These are phyloP conservation scores for Mystacides longicornis DNA, from an alignment of 2,888 invertebrate genomes.

Conservation along the genomic window DNA sequence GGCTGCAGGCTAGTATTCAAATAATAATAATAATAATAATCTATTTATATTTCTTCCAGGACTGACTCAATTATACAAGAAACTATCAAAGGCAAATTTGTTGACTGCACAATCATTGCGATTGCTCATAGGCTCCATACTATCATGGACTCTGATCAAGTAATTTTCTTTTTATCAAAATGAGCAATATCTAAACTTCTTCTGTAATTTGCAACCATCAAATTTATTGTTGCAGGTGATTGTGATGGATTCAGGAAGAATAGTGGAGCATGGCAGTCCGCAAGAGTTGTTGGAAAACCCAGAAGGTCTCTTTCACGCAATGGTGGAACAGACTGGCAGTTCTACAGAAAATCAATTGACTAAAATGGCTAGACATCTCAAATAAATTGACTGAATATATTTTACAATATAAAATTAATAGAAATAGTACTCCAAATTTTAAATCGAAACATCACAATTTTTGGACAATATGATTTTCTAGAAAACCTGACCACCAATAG, in stretches of 20 bases:
- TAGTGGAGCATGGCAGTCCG: constrained; percentile 67
- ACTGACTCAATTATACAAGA: constrained; percentile 78
- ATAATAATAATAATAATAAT: too few relatives aligned
- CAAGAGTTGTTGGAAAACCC: constrained; percentile 50
- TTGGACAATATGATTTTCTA: too few relatives aligned
- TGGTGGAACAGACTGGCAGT: constrained; percentile 59
- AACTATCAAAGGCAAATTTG: constrained; percentile 71
- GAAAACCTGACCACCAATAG: too few relatives aligned
- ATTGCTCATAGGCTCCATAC: constrained; percentile 86
- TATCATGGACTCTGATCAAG: constrained; percentile 62
- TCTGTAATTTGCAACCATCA: not conserved
- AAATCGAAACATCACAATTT: too few relatives aligned
- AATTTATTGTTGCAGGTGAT: constrained; percentile 39
- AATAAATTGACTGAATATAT: not conserved
- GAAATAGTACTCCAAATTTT: too few relatives aligned
- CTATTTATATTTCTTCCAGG: constrained; percentile 29
- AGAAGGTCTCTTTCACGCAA: constrained; percentile 51
- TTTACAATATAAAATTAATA: not conserved
- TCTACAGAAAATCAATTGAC: constrained; percentile 44
- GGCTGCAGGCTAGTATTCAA: too few relatives aligned
- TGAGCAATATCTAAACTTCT: not conserved
- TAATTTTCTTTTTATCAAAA: constrained; percentile 28
- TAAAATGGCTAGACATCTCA: not conserved
- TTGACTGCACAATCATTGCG: constrained; percentile 75
- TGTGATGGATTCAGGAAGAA: constrained; percentile 53